phyloP scores from a whole-genome alignment of 1,140 invertebrate genomes.

The Ganaspis sp. region DNA sequence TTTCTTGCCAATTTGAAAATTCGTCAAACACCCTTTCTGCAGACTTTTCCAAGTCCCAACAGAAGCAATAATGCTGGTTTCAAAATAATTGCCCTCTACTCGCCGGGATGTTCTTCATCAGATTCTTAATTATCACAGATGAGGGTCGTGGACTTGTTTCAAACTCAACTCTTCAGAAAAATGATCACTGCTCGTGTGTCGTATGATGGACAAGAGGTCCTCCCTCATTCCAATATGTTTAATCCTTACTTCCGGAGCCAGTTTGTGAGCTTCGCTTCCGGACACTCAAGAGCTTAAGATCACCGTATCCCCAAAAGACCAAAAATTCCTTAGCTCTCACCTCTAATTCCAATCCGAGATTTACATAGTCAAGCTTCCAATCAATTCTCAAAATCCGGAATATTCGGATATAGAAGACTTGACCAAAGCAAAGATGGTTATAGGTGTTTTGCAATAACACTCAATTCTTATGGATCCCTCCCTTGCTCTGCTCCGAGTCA shows the following conservation, averaged over 20 bases:
- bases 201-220: constrained; percentile 74
- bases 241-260: constrained; percentile 76
- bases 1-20: neutral
- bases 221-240: constrained; percentile 77
- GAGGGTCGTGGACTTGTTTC: constrained; percentile 48
- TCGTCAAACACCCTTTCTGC: neutral
- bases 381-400: neutral
- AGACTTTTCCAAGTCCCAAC: constrained; percentile 3
- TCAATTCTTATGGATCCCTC: too few species aligned
- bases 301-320: neutral
- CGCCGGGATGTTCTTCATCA: neutral
- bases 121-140: constrained; percentile 48
- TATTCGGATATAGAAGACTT: neutral
- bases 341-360: constrained; percentile 15
- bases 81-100: constrained; percentile 50
- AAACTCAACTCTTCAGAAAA: constrained; percentile 75
- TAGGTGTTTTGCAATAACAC: too few species aligned
- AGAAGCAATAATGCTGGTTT: constrained; percentile 23
- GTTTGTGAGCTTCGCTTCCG: constrained; percentile 67
- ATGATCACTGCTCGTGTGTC: constrained; percentile 75
- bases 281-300: constrained; percentile 39
- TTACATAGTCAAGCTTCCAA: constrained; percentile 57
- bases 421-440: too few species aligned
- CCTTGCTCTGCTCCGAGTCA: neutral
- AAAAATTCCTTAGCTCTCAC: constrained; percentile 21